Base-by-base conservation (phyloP, 2,888 invertebrate species). In the Eristalis pertinax region DNA sequence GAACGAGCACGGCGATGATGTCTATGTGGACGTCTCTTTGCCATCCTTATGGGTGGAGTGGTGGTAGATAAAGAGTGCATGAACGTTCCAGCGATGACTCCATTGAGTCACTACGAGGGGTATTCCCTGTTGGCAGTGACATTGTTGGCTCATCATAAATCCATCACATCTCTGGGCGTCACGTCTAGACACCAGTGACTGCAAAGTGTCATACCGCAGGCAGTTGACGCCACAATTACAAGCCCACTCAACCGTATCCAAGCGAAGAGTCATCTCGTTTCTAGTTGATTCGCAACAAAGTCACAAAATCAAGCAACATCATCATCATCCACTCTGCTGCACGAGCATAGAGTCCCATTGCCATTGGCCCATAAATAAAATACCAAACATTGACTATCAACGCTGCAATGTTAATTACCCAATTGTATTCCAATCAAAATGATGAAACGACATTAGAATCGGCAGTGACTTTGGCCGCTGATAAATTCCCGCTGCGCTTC, bases 391-490 rank as follows among this genome's bases (percentile, higher is more conserved):
- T 50, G 87, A 84, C 87, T 87, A 87, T 87, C 87, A 87, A 70
- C 87, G 70, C 80, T 63, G 84, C 84, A 88, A 88, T 88, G 88
- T 88, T 88, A 88, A 88, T 88, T 88, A 84, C 84, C 80, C 84
- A 88, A 84, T 88, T 84, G 88, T 84, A 84, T 88, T 88, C 81
- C 88, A 88, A 88, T 84, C 88, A 88, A 84, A 88, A 88, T 84
- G 87, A 87, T 87, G 76, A 87, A 87, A 84, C 84, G 87, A 73
- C 87, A 87, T 87, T 87, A 87, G 87, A 84, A 87, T 79, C 87
- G 87, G 87, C 87, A 84, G 73, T 87, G 87, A 87, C 87, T 87
- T 87, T 87, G 87, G 63, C 79, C 79, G 83, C 79, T 75, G 65
- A 83, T 87, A 87, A 87, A 87, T 87, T 87, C 87, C 69, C 78